phyloP scores from a whole-genome alignment of 2,797 vertebrate genomes.

The Craterocephalus amniculus region DNA sequence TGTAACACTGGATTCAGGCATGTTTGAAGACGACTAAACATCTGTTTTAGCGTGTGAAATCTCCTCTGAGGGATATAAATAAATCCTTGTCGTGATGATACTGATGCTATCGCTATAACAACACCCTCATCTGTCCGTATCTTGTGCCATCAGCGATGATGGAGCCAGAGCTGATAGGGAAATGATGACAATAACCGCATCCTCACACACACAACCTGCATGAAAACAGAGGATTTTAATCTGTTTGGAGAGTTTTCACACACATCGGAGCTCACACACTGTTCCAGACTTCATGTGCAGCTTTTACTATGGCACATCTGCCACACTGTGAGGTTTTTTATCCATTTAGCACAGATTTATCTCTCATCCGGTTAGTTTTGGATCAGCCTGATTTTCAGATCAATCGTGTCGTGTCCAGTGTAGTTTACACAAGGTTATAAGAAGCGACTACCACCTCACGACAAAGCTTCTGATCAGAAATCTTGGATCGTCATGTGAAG shows the following conservation, averaged over 20 bases:
- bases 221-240: constrained; percentile 3
- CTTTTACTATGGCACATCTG: too few species aligned
- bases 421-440: too few species aligned
- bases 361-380: too few species aligned
- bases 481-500: too few species aligned
- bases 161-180: constrained; percentile 13
- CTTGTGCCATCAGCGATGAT: constrained; percentile 17
- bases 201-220: constrained; percentile 27
- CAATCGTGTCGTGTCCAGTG: too few species aligned
- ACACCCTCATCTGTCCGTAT: constrained; percentile 24
- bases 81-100: constrained; percentile 3
- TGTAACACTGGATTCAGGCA: constrained; percentile 18
- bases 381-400: too few species aligned
- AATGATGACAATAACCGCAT: constrained; percentile 14
- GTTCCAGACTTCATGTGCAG: not conserved
- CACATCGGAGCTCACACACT: constrained; percentile 5
- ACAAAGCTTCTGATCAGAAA: too few species aligned
- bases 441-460: too few species aligned
- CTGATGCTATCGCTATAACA: constrained; percentile 33
- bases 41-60: constrained; percentile 14
- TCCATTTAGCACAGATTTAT: too few species aligned
- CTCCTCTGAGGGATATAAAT: constrained; percentile 2
- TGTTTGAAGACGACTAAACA: not conserved
- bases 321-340: too few species aligned
- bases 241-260: constrained; percentile 2